Base-by-base conservation (phyloP, 2,888 invertebrate genomes). In the Dicyrtoma fusca region DNA sequence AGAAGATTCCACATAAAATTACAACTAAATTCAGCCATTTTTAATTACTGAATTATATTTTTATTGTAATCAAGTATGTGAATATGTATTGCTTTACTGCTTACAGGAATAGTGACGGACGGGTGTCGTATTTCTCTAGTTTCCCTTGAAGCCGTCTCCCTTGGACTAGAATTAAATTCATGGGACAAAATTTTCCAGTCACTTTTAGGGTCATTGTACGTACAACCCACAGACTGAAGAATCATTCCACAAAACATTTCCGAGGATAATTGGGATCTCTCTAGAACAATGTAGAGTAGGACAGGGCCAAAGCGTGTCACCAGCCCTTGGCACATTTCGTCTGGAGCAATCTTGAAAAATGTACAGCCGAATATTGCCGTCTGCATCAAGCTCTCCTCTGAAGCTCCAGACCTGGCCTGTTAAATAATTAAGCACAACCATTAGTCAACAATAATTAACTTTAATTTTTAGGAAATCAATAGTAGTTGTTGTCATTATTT, bases 231-330 rank as follows among this genome's bases (percentile, higher is more conserved):
- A 11, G 75, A 73, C 61, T 80, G 80, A 1, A 79, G 71, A 26
- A 74, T 62, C 25, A 80, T 77, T 25, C 76, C 77, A 59, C 80
- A 80, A 74, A 80, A 80, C n/a, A 73, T 72, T 11, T 76, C 77
- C 13, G 76, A 76, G 19, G 79, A 77, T 44, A 80, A 59, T 1
- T 77, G 69, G 3, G 71, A 69, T 44, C 75, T 72, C 19, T 76
- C 61, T 69, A 72, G 73, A 0, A 76, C 75, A 74, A 80, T 80
- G 65, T 74, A 80, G 19, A 77, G 72, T 5, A 80, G 64, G n/a
- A 76, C 76, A 1, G 80, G 80, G 0, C 76, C 80, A 69, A 79
- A 80, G n/a, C 77, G 71, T n/a, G 69, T 57, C 1, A 80, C 77
- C 1, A 80, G 73, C 11, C 80, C 80, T 34, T 75, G 63, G 44